Conservation (phyloP, 1,140 invertebrate species). For the Sarcophaga peregrina region DNA sequence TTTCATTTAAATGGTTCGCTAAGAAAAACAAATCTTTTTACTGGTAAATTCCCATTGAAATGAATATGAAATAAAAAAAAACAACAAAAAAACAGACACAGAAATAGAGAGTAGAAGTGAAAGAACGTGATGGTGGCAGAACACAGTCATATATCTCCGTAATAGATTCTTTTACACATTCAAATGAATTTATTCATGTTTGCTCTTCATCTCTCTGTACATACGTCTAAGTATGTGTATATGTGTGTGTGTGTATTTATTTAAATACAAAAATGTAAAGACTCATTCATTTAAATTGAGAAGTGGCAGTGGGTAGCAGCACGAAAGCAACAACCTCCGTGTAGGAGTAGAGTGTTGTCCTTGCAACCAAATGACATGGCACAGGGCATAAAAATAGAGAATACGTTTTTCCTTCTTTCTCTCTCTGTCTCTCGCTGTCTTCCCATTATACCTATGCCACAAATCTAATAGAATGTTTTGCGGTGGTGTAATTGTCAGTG, state of each 20-base stretch:
- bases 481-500: conserved; percentile 7
- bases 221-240: too few species aligned
- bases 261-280: conserved; percentile 7
- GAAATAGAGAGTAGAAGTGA: too few species aligned
- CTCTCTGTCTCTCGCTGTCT: background rate
- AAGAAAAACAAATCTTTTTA: conserved; percentile 20
- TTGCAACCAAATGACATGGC: background rate
- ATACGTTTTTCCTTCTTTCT: background rate
- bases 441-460: background rate
- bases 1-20: background rate
- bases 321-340: background rate
- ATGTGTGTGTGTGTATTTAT: background rate
- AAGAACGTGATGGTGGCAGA: too few species aligned
- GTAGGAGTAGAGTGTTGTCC: background rate
- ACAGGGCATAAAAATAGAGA: background rate
- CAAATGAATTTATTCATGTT: conserved; percentile 16
- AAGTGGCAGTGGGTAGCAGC: background rate
- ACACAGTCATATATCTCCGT: background rate
- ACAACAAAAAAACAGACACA: background rate
- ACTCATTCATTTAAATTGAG: background rate
- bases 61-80: background rate
- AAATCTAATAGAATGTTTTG: conserved; percentile 6
- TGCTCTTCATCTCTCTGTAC: background rate
- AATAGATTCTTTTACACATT: conserved; percentile 25
- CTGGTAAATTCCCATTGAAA: background rate